Percentiles rank a stretch among this genome's conserved stretches.
Conservation (phyloP, 2,113 vertebrate genomes). For the Pachypanchax playfairii region DNA sequence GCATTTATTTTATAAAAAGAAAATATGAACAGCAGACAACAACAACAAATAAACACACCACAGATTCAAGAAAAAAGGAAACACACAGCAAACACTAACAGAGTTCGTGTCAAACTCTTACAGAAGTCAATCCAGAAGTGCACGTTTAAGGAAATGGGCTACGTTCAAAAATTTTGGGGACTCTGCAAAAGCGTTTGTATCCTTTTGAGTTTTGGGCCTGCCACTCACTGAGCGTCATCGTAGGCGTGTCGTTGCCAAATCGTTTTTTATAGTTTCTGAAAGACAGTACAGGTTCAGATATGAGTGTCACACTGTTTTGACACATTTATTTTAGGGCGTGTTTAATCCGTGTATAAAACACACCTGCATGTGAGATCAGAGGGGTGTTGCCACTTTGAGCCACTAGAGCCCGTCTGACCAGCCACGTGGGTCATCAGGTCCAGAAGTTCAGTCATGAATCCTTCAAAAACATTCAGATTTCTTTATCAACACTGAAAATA, state of each 20-base stretch:
- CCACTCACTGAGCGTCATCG: constrained; percentile 59
- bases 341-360: too few relatives aligned
- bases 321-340: neutral
- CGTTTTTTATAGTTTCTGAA: constrained; percentile 61
- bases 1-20: constrained; percentile 8
- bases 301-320: neutral
- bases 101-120: too few relatives aligned
- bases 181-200: constrained; percentile 47
- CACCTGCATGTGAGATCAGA: constrained; percentile 70
- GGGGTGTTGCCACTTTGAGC: constrained; percentile 66
- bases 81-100: neutral
- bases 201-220: neutral
- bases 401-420: neutral
- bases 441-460: constrained; percentile 62
- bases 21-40: constrained; percentile 3
- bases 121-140: neutral
- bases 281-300: neutral
- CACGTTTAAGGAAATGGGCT: neutral
- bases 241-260: constrained; percentile 10
- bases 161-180: constrained; percentile 45
- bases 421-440: constrained; percentile 66
- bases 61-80: neutral
- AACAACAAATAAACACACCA: neutral
- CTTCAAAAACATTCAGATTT: constrained; percentile 22
- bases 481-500: neutral